phyloP scores from a whole-genome alignment of 2,113 vertebrate species.

The Gymnarchus niloticus region DNA sequence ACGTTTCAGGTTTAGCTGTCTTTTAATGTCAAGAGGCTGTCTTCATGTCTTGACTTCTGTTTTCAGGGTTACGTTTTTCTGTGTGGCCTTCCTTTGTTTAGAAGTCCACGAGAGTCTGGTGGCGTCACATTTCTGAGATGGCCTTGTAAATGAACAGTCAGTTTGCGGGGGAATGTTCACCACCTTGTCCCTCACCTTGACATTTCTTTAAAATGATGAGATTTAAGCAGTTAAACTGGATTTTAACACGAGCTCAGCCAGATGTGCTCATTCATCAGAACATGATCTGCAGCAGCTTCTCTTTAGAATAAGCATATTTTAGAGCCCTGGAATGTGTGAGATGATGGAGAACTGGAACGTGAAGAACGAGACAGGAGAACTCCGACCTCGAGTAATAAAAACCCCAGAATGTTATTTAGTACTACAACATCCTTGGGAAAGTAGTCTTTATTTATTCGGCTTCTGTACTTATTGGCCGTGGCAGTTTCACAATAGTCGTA shows the following conservation, averaged over 20 bases:
- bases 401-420: not conserved
- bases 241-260: not conserved
- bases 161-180: not conserved
- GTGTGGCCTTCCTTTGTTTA: too few species aligned
- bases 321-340: not conserved
- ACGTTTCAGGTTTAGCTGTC: too few species aligned
- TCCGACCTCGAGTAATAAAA: not conserved
- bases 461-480: not conserved
- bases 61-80: too few species aligned
- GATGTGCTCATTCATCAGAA: not conserved
- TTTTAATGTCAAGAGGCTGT: too few species aligned
- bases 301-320: too few species aligned
- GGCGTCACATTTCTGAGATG: not conserved
- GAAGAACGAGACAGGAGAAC: not conserved
- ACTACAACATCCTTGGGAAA: not conserved
- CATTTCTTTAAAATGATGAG: not conserved
- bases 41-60: too few species aligned
- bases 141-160: not conserved
- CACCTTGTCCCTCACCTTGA: not conserved
- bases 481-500: not conserved
- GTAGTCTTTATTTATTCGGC: not conserved
- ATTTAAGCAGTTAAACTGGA: not conserved
- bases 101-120: not conserved
- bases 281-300: not conserved
- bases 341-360: not conserved